Evolutionary conservation across 2,888 invertebrate species (phyloP), one percentile per base, ranked within the genome.

Genomic region (Drymonia ruficornis): DNA sequence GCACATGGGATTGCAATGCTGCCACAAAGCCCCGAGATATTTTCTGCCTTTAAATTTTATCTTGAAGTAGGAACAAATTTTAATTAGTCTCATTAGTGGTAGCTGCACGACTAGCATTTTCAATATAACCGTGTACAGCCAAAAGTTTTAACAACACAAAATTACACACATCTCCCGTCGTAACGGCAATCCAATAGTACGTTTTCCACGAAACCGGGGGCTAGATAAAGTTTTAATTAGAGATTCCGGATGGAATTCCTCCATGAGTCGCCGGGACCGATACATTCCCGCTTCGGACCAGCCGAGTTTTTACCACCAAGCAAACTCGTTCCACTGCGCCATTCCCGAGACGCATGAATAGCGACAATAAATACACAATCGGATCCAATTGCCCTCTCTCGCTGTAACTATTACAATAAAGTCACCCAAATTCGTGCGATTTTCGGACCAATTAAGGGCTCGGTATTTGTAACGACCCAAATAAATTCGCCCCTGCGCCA

Each of bases 161-260:
- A n/a, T 16, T 8, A 42, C 12, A 42, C 18, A 42, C 8, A 9
- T 42, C 42, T 48, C 53, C 49, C 47, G 49, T 54, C 50, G 36
- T 64, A 62, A 66, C 60, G 42, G 52, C 57, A 54, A 59, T 64
- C 50, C 61, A 69, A 59, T 61, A 64, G 61, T 61, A 59, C 53
- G 63, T 56, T 68, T 79, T 79, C 79, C 70, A 67, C 76, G 80
- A 80, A 80, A 62, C 71, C 49, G 62, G 63, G 65, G 64, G 65
- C 85, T 91, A 91, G 92, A 90, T 84, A 89, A 92, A 91, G 83
- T 91, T 91, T 92, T 91, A 92, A 91, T 91, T 90, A 87, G 88
- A 83, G 86, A 91, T 90, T 91, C 92, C 91, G 83, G 84, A 82
- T 87, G 84, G 78, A 84, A 90, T 90, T 86, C 88, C 87, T 78